These are phyloP conservation scores for Bovichtus diacanthus DNA, from an alignment of 2,797 vertebrate species.

Conservation along the genomic window DNA sequence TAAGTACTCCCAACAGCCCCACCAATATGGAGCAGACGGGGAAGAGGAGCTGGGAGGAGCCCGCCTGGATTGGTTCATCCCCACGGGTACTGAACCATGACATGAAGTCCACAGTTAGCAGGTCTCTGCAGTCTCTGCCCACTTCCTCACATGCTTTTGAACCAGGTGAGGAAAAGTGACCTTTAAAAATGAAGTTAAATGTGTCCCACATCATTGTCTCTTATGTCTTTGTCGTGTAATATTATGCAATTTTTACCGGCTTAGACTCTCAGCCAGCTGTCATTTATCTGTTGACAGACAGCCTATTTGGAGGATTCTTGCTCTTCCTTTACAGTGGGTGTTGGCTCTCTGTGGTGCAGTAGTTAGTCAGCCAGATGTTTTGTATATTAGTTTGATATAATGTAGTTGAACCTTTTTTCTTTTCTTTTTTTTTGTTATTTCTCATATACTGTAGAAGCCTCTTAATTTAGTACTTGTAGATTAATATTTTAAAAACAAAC, in stretches of 20 bases:
- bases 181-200: neutral
- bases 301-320: conserved; percentile 70
- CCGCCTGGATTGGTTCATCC: conserved; percentile 95
- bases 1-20: conserved; percentile 96
- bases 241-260: neutral
- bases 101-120: conserved; percentile 93
- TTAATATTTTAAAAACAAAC: neutral
- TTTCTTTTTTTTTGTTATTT: neutral
- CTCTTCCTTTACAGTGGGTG: conserved; percentile 82
- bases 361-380: conserved; percentile 24
- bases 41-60: conserved; percentile 98
- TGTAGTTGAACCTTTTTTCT: neutral
- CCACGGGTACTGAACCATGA: conserved; percentile 90
- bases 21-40: conserved; percentile 90
- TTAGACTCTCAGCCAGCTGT: conserved; percentile 6
- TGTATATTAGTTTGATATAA: neutral
- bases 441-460: neutral
- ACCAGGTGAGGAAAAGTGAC: conserved; percentile 65
- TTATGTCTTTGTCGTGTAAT: neutral
- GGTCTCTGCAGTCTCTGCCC: conserved; percentile 95
- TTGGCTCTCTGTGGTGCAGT: conserved; percentile 25
- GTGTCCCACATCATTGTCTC: neutral
- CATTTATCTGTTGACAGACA: conserved; percentile 69
- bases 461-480: conserved; percentile 14
- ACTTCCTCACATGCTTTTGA: conserved; percentile 83